Evolutionary conservation across 2,113 vertebrate species (phyloP), one percentile per base, ranked within the genome.

Genomic region (Baryphthengus martii): DNA sequence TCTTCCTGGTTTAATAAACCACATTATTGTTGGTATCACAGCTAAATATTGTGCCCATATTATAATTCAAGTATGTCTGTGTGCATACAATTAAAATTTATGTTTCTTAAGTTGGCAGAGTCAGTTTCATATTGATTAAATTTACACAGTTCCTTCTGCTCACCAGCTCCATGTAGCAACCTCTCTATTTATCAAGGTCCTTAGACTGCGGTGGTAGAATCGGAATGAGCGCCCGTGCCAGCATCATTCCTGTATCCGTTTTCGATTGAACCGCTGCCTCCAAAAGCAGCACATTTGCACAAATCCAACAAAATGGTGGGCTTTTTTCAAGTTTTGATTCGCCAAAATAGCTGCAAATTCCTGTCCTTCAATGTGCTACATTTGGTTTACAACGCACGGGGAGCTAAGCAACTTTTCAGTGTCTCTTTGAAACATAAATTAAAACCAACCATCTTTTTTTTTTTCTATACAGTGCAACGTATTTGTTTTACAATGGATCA

Each of bases 401-500:
- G 61, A 90, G 40, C 79, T 92, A 94, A 90, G 88, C 83, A 95
- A 96, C 93, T 96, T 96, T 75, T 78, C 93, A 55, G 24, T 76
- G 83, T 93, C 61, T 95, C 92, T 93, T 93, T 90, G 92, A 96
- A 93, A 92, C 77, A 90, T 86, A 90, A 90, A 96, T 95, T 93
- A 55, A 95, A 96, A 95, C 61, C 83, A 96, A 94, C 62, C 66
- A 90, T 75, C 62, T 58, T 55, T 90, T 96, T 94, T 96, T 91
- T 96, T 94, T 96, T 91, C 95, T 95, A 93, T 95, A 94, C 93
- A 96, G 93, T 72, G 77, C 72, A 88, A 96, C n/a, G 85, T 93
- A 95, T 94, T 95, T 95, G 91, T 96, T 96, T 95, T 91, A 96
- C 96, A 98, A 81, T 89, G 93, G 96, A 98, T 97, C 95, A 95